phyloP scores from a whole-genome alignment of 2,888 invertebrate species.

The Incurvaria masculella region DNA sequence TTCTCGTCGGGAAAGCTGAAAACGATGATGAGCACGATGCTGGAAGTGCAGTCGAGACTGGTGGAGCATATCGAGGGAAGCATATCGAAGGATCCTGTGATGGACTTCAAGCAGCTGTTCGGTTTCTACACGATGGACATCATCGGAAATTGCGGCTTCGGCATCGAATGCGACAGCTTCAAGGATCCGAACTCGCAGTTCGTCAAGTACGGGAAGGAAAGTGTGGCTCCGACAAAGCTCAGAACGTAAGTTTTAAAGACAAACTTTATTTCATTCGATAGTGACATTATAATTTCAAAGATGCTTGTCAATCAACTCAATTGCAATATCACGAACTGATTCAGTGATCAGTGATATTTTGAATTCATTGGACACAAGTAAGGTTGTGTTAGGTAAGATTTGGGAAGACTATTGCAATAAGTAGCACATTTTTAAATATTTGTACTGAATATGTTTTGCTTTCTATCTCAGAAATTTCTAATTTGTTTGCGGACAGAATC shows the following conservation, averaged over 20 bases:
- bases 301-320: too few relatives aligned
- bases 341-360: too few relatives aligned
- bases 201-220: slow-evolving; percentile 16
- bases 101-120: slow-evolving; percentile 19
- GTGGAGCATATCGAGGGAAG: slow-evolving; percentile 14
- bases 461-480: too few relatives aligned
- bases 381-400: too few relatives aligned
- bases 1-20: slow-evolving; percentile 49
- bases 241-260: neutral
- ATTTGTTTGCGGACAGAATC: too few relatives aligned
- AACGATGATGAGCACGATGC: slow-evolving; percentile 33
- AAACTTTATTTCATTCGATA: neutral
- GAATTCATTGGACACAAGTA: too few relatives aligned
- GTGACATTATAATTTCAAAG: too few relatives aligned
- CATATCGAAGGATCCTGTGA: slow-evolving; percentile 9
- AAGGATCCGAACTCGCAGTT: slow-evolving; percentile 18
- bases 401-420: too few relatives aligned
- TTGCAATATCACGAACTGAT: too few relatives aligned
- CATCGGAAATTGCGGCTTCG: slow-evolving; percentile 28
- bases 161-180: slow-evolving; percentile 26
- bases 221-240: slow-evolving; percentile 17
- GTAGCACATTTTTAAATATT: too few relatives aligned
- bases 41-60: slow-evolving; percentile 23
- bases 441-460: too few relatives aligned
- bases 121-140: slow-evolving; percentile 24